Conservation (phyloP, 2,888 invertebrate genomes). For the Noctua janthina region DNA sequence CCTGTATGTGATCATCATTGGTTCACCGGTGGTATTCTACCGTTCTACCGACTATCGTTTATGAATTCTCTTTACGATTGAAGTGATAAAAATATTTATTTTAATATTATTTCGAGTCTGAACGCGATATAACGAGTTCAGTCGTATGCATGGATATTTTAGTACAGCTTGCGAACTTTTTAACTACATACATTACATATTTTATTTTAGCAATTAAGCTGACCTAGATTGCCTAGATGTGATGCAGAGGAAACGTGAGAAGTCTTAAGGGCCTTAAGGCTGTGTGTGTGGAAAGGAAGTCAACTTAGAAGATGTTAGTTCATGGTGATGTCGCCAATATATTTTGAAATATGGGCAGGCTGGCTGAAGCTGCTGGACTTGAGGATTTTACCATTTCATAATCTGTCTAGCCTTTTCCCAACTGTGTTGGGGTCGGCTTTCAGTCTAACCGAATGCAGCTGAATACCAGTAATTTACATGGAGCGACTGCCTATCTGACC, state of each 20-base stretch:
- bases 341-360: background rate
- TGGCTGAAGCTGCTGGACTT: background rate
- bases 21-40: background rate
- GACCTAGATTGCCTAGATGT: background rate
- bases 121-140: constrained; percentile 3
- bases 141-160: constrained; percentile 7
- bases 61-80: constrained; percentile 35
- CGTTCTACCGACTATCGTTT: constrained; percentile 7
- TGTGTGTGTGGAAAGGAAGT: background rate
- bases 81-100: constrained; percentile 19
- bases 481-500: background rate
- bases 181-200: background rate
- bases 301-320: background rate
- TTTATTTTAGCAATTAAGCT: background rate
- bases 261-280: background rate
- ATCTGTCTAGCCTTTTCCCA: background rate
- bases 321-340: background rate
- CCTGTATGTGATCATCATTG: constrained; percentile 25
- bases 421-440: background rate
- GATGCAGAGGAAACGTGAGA: background rate
- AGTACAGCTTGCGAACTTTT: constrained; percentile 7
- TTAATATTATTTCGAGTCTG: constrained; percentile 9
- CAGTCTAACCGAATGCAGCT: background rate
- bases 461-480: background rate
- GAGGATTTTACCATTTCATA: background rate